Conservation (phyloP, 2,888 invertebrate genomes). For the Loripinus fragilis region DNA sequence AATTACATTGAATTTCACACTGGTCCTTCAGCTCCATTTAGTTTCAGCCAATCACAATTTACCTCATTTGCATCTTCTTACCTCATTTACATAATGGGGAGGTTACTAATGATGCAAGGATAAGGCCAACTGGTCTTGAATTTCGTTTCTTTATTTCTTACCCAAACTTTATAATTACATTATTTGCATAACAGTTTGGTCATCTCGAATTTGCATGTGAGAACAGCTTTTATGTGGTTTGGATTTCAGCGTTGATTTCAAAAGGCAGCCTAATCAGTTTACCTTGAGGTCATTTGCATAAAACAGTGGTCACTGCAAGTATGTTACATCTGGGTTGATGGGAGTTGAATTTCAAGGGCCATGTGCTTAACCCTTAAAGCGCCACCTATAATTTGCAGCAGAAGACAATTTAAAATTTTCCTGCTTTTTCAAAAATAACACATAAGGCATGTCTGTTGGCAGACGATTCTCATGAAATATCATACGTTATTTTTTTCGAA, state of each 20-base stretch:
- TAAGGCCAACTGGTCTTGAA: background rate
- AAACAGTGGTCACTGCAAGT: slow-evolving; percentile 12
- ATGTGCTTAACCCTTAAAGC: slow-evolving; percentile 4
- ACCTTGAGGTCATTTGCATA: slow-evolving; percentile 13
- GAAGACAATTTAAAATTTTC: too few species aligned
- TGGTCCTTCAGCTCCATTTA: slow-evolving; percentile 10
- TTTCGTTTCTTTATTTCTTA: slow-evolving; percentile 20
- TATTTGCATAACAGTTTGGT: slow-evolving; percentile 60
- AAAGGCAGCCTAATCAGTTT: background rate
- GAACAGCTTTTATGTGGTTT: slow-evolving; percentile 12
- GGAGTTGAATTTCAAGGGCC: slow-evolving; percentile 12
- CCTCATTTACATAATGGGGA: slow-evolving; percentile 14
- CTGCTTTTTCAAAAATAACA: too few species aligned
- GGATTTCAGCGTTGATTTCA: slow-evolving; percentile 13
- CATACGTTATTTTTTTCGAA: too few species aligned
- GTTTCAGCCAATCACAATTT: slow-evolving; percentile 1
- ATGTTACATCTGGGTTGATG: slow-evolving; percentile 7
- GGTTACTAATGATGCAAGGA: slow-evolving; percentile 13
- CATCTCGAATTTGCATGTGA: slow-evolving; percentile 43
- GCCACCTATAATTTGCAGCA: too few species aligned
- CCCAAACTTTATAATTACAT: slow-evolving; percentile 19
- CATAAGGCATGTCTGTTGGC: too few species aligned
- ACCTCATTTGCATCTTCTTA: slow-evolving; percentile 4
- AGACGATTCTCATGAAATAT: too few species aligned
- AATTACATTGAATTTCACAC: slow-evolving; percentile 19